Conservation (phyloP, 2,113 vertebrate species). For the Aldabrachelys gigantea region DNA sequence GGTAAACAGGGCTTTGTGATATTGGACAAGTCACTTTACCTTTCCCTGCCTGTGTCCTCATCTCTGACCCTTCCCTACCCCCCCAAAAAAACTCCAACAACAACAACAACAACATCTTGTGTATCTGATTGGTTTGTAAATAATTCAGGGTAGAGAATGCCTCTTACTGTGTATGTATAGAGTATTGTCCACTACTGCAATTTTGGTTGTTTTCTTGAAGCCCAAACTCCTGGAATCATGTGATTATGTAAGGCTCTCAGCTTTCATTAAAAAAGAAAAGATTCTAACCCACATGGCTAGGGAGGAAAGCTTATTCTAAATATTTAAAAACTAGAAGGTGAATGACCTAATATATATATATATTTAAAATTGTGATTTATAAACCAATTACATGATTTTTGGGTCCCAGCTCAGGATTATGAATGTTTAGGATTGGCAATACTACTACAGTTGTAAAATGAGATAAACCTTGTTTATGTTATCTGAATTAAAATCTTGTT, state of each 20-base stretch:
- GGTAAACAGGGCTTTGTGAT: not conserved
- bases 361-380: not conserved
- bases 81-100: too few species aligned
- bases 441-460: not conserved
- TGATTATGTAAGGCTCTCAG: too few species aligned
- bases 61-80: too few species aligned
- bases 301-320: too few species aligned
- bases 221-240: too few species aligned
- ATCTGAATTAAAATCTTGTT: not conserved
- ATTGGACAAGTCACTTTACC: not conserved
- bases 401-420: too few species aligned
- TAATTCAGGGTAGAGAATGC: not conserved
- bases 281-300: too few species aligned
- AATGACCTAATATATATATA: too few species aligned
- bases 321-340: too few species aligned
- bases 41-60: not conserved
- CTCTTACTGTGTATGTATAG: not conserved
- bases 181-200: not conserved
- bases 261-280: too few species aligned
- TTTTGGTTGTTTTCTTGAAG: too few species aligned
- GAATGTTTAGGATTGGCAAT: not conserved
- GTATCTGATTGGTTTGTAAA: not conserved
- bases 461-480: not conserved
- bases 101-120: not conserved
- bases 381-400: not conserved